Conservation (phyloP, 2,113 vertebrate genomes). For the Fulica atra region DNA sequence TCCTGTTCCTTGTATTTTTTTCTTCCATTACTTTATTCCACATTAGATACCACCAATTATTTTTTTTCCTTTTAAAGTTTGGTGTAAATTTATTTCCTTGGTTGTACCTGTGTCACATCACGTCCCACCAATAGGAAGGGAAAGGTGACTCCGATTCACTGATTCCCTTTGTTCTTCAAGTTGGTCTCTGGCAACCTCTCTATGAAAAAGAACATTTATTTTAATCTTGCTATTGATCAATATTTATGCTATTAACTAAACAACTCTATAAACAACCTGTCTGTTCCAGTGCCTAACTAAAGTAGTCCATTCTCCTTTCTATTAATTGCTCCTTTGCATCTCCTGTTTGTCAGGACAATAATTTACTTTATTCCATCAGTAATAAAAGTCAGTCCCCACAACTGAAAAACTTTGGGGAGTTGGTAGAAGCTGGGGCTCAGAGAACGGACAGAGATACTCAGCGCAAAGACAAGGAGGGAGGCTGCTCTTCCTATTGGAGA, state of each 20-base stretch:
- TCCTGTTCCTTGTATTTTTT: neutral
- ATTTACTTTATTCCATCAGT: neutral
- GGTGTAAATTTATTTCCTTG: neutral
- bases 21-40: neutral
- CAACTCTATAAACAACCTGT: neutral
- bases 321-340: neutral
- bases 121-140: too few relatives aligned
- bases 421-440: neutral
- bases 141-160: too few relatives aligned
- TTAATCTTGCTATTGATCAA: conserved; percentile 5
- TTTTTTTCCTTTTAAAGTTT: neutral
- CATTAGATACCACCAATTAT: neutral
- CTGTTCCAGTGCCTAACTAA: neutral
- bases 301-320: neutral
- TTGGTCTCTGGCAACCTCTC: neutral
- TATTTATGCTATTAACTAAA: conserved; percentile 1
- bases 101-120: neutral
- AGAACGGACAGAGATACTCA: neutral
- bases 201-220: neutral
- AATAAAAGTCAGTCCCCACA: neutral
- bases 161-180: too few relatives aligned
- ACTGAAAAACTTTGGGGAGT: neutral
- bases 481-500: neutral
- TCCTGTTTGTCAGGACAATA: neutral
- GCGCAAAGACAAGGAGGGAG: neutral